Evolutionary conservation across 1,140 invertebrate species (phyloP), one percentile per base, ranked within the genome.

Genomic region (Drosophila subpulchrella): DNA sequence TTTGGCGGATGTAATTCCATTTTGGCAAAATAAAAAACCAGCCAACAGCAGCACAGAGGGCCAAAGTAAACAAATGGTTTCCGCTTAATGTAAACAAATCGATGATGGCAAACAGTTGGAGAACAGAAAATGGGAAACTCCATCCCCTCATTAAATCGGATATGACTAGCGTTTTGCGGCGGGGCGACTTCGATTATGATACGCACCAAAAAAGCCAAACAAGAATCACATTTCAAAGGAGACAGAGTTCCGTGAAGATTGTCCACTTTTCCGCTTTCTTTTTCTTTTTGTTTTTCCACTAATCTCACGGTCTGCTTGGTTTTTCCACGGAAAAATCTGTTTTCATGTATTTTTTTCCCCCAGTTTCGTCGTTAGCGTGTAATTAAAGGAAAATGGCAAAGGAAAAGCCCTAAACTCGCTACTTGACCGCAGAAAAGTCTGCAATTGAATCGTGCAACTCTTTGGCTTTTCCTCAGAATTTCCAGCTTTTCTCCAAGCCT

Each of bases 61-160:
- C 44, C 46, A 58, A 66, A 50, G 50, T 56, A 65, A 81, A 67
- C 78, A 81, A 81, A 77, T 81, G 73, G 47, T 81, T 81, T 53
- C 67, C 74, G 79, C 42, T 78, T 47, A 67, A 74, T 78, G 67
- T 63, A 72, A 82, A 82, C 75, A 82, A 63, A 82, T 78, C 59
- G 51, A 65, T 65, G 56, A 53, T 53, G 47, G 51, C 38, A 79
- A 78, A 65, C 73, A 76, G 47, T 50, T 68, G 32, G 55, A 17
- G 7, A 34, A 32, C 1, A 32, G 30, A 32, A 10, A 10, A 34
- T 34, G 32, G 32, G 32, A 32, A 10, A 10, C 17, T 10, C 20
- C 57, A n/a, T 0, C 20, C 44, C 51, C 24, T 65, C 65, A 53
- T 61, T 62, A 60, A 81, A 81, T 81, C 55, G 47, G 74, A 81